These are phyloP conservation scores for Ovis aries DNA, from an alignment of 2,113 vertebrate species.

Conservation along the genomic window DNA sequence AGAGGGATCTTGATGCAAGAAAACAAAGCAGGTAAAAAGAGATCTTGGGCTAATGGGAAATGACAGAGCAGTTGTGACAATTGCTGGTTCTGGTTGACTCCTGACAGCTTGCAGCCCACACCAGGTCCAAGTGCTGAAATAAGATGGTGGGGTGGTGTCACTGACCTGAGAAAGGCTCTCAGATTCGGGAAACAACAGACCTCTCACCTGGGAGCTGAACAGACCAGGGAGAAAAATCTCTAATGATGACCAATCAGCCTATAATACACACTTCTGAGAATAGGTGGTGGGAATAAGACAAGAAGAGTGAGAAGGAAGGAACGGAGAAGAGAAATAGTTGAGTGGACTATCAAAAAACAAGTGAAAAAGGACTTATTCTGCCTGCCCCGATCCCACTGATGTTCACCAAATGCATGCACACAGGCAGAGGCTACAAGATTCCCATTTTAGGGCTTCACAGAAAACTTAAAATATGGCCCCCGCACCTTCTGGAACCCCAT, in stretches of 20 bases:
- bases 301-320: too few relatives aligned
- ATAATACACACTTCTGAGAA: not conserved
- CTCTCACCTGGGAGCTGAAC: not conserved
- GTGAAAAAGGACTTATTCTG: not conserved
- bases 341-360: rapidly evolving
- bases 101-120: not conserved
- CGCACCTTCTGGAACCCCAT: not conserved
- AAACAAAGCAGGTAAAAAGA: not conserved
- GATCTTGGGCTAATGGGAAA: too few relatives aligned
- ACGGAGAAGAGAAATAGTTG: rapidly evolving
- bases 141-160: rapidly evolving
- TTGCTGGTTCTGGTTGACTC: not conserved
- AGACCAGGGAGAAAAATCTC: not conserved
- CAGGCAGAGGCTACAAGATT: not conserved
- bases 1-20: not conserved
- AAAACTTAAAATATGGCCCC: not conserved
- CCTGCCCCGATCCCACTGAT: rapidly evolving
- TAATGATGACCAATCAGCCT: not conserved
- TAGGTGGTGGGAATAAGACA: rapidly evolving
- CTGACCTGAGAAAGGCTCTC: not conserved
- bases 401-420: not conserved
- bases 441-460: not conserved
- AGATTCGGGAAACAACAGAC: not conserved
- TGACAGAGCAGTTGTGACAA: rapidly evolving
- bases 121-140: not conserved